phyloP scores from a whole-genome alignment of 2,113 vertebrate species.

The Megaleporinus macrocephalus region DNA sequence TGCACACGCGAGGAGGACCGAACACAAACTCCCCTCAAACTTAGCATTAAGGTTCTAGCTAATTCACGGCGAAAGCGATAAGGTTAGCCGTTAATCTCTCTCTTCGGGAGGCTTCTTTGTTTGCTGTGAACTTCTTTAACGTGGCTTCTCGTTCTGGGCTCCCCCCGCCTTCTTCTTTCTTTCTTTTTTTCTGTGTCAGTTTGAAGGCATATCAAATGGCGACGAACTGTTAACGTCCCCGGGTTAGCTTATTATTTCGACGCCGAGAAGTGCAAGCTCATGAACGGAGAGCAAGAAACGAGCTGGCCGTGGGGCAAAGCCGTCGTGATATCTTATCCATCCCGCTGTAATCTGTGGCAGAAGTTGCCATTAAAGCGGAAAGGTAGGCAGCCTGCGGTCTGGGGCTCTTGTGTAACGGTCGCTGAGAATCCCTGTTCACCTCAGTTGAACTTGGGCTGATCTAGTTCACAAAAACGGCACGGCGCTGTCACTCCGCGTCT shows the following conservation, averaged over 20 bases:
- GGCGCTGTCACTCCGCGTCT: constrained; percentile 53
- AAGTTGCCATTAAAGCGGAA: neutral
- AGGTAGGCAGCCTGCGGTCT: constrained; percentile 41
- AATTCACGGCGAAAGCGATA: too few relatives aligned
- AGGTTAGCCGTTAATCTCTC: neutral
- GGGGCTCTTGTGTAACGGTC: constrained; percentile 71
- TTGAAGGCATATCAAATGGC: constrained; percentile 26
- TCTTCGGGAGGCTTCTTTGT: neutral
- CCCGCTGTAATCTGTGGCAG: neutral
- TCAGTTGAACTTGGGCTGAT: constrained; percentile 79
- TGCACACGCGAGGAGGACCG: too few relatives aligned
- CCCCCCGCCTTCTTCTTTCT: too few relatives aligned
- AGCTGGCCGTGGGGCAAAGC: too few relatives aligned
- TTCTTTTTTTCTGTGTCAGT: constrained; percentile 4
- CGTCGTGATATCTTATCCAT: neutral
- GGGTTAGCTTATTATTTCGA: neutral
- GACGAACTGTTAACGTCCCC: neutral
- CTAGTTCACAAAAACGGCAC: constrained; percentile 64
- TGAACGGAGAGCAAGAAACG: neutral
- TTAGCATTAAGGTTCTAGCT: too few relatives aligned
- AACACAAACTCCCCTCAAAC: too few relatives aligned
- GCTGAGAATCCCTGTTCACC: constrained; percentile 69
- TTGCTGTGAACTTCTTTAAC: neutral
- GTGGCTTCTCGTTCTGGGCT: neutral
- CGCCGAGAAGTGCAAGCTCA: neutral